These are phyloP conservation scores for Catostomus latipinnis DNA, from an alignment of 2,797 vertebrate genomes.

Conservation along the genomic window DNA sequence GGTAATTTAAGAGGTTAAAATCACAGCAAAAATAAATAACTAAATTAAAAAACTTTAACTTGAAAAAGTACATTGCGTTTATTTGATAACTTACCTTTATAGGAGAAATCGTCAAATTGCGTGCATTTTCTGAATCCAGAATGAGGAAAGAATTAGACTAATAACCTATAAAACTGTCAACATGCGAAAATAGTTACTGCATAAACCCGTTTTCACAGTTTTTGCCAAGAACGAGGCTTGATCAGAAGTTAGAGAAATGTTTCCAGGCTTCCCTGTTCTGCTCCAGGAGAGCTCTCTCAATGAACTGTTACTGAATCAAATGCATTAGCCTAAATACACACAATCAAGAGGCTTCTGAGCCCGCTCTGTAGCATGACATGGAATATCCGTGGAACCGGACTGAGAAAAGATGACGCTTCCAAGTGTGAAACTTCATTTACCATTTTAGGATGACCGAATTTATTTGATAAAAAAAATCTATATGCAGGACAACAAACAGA, in stretches of 20 bases:
- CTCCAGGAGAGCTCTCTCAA: conserved; percentile 42
- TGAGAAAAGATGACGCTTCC: neutral
- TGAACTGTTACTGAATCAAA: conserved; percentile 64
- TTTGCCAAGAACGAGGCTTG: neutral
- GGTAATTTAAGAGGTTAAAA: too few relatives aligned
- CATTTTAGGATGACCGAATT: too few relatives aligned
- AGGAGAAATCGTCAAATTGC: conserved; percentile 32
- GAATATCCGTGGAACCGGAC: conserved; percentile 52
- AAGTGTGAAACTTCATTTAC: too few relatives aligned
- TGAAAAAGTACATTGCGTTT: neutral
- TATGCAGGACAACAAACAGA: too few relatives aligned
- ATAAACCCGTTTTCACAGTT: neutral
- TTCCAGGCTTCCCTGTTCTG: conserved; percentile 49
- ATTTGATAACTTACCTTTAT: conserved; percentile 44
- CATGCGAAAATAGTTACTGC: neutral
- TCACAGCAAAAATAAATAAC: neutral
- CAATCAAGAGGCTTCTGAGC: conserved; percentile 42
- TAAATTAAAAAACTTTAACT: neutral
- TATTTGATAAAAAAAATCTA: too few relatives aligned
- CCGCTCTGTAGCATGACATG: conserved; percentile 61
- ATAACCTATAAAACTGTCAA: neutral
- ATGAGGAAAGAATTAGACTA: neutral
- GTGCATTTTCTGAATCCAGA: conserved; percentile 20
- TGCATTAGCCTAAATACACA: conserved; percentile 61
- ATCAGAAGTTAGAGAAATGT: conserved; percentile 16